These are phyloP conservation scores for Bombus ignitus DNA, from an alignment of 1,140 invertebrate species.

Conservation along the genomic window DNA sequence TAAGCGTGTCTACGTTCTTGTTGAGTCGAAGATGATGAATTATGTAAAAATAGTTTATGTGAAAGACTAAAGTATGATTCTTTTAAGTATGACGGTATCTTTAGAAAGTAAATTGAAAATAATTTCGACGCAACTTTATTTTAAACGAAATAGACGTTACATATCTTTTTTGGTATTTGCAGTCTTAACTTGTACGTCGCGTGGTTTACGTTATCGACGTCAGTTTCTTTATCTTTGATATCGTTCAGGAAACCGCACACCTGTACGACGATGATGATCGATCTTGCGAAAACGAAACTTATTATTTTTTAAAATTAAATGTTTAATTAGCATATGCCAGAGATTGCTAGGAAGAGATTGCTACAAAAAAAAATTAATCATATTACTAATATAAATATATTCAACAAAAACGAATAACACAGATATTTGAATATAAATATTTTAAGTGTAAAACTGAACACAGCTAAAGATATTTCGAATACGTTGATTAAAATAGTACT, in stretches of 20 bases:
- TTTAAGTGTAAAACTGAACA: background rate
- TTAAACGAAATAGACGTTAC: background rate
- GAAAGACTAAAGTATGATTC: too few relatives aligned
- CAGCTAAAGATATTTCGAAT: background rate
- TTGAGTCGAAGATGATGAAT: background rate
- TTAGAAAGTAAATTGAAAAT: too few relatives aligned
- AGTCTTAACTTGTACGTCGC: too few relatives aligned
- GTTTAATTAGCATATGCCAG: background rate
- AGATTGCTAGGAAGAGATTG: too few relatives aligned
- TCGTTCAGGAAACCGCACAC: background rate
- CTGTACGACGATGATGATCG: background rate
- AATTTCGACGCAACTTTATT: background rate
- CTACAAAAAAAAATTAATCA: too few relatives aligned
- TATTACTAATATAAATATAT: too few relatives aligned
- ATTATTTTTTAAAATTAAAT: rapidly evolving
- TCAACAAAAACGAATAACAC: too few relatives aligned
- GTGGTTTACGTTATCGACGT: background rate
- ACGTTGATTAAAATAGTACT: too few relatives aligned
- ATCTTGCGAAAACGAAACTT: background rate
- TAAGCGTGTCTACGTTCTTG: background rate
- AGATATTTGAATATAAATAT: background rate
- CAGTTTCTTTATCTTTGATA: background rate
- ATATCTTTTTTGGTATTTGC: too few relatives aligned
- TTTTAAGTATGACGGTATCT: too few relatives aligned
- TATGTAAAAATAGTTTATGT: background rate